Percentiles rank a stretch among this genome's conserved stretches.
Conservation (phyloP, 1,140 invertebrate species). For the Temnothorax longispinosus region DNA sequence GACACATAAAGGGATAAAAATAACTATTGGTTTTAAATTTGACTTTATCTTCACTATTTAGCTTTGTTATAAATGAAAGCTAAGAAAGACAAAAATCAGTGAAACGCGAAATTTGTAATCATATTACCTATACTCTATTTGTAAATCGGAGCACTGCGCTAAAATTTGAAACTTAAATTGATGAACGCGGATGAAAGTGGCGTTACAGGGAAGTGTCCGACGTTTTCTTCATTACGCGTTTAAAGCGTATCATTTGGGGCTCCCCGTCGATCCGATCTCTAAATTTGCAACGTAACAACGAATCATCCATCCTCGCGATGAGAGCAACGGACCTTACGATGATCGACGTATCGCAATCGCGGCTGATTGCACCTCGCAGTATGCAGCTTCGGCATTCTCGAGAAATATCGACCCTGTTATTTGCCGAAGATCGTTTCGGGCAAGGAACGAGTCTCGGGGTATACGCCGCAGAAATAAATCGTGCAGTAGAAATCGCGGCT, state of each 20-base stretch:
- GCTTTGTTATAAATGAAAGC: not conserved
- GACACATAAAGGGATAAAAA: not conserved
- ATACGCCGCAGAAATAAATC: constrained; percentile 22
- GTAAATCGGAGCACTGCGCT: not conserved
- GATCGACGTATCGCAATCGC: constrained; percentile 59
- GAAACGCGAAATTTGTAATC: not conserved
- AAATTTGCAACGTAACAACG: constrained; percentile 54
- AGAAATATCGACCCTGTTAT: constrained; percentile 57
- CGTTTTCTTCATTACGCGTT: constrained; percentile 45
- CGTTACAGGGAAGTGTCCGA: constrained; percentile 13
- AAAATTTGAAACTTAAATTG: constrained; percentile 21
- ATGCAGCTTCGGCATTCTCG: constrained; percentile 9
- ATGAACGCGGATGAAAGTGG: not conserved
- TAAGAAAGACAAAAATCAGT: not conserved
- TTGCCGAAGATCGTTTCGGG: constrained; percentile 32
- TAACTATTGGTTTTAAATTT: not conserved
- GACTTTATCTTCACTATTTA: not conserved
- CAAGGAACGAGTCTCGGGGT: not conserved
- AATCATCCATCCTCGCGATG: constrained; percentile 52
- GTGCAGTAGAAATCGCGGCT: constrained; percentile 18
- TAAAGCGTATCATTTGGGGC: constrained; percentile 53
- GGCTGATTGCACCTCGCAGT: constrained; percentile 48
- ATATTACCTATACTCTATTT: not conserved
- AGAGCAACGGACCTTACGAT: constrained; percentile 16
- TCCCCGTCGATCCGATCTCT: constrained; percentile 21